Conservation (phyloP, 1,140 invertebrate species). For the Ctenoplectra terminalis region DNA sequence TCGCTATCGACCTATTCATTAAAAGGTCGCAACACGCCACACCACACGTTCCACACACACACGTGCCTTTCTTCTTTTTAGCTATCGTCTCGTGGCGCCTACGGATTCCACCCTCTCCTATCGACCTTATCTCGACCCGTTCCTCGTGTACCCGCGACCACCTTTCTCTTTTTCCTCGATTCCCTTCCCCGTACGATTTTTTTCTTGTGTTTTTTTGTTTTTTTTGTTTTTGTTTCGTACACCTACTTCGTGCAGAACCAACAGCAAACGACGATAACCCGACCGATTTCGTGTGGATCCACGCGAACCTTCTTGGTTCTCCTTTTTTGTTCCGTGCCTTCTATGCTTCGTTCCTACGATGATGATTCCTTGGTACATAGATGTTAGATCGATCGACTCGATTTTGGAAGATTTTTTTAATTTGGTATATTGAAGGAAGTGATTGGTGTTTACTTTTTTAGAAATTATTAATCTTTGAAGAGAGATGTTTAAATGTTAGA, state of each 20-base stretch:
- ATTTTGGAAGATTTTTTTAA: too few relatives aligned
- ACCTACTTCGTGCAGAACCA: slow-evolving; percentile 30
- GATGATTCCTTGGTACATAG: slow-evolving; percentile 17
- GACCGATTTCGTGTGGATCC: slow-evolving; percentile 40
- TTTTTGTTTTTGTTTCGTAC: not conserved
- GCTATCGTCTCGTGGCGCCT: slow-evolving; percentile 7
- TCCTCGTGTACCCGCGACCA: slow-evolving; percentile 4
- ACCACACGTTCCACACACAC: not conserved
- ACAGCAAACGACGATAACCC: slow-evolving; percentile 16
- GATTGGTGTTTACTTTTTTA: too few relatives aligned
- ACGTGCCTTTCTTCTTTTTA: not conserved
- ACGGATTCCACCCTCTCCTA: slow-evolving; percentile 31
- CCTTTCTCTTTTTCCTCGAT: not conserved
- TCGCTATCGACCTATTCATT: slow-evolving; percentile 58
- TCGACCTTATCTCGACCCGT: slow-evolving; percentile 48
- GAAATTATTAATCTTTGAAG: too few relatives aligned
- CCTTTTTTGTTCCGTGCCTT: not conserved
- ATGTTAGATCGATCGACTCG: too few relatives aligned
- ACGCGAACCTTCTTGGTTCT: not conserved
- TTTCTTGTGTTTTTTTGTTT: too few relatives aligned
- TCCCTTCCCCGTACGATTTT: not conserved
- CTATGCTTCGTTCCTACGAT: not conserved
- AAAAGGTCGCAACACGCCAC: slow-evolving; percentile 30
- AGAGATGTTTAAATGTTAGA: too few relatives aligned
- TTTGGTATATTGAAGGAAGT: too few relatives aligned